Base-by-base conservation (phyloP, 2,888 invertebrate genomes). In the Aporophyla nigra region DNA sequence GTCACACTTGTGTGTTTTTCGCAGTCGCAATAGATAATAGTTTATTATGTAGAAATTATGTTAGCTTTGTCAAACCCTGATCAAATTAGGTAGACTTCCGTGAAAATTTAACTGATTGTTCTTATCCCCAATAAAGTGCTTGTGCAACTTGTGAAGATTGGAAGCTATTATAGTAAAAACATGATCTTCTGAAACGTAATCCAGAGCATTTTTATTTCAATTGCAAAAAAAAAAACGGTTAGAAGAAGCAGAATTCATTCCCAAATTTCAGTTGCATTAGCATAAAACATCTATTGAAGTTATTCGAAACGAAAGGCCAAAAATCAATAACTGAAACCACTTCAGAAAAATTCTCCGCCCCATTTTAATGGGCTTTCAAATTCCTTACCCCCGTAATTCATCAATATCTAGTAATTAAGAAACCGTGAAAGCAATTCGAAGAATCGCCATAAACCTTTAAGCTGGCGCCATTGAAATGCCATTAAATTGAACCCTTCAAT, bases 401-500 rank as follows among this genome's bases (percentile, higher is more conserved):
- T 75, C 40, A 76, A 79, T 67, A 27, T n/a, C n/a, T 40, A 16
- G 59, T 62, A 59, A 82, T 82, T 70, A 82, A 24, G 59, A 49
- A 76, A 68, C 69, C 70, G 27, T 49, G 24, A 61, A 61, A 75
- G 76, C n/a, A 56, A 83, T 80, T 73, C 24, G 2, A 73, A 56
- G n/a, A 27, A 80, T 68, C 19, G 9, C 71, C 72, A 56, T 76
- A 73, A 71, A 21, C 24, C 68, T 72, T 19, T 33, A 59, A 71
- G 67, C 61, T 43, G 24, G 66, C 67, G 59, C 62, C 71, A 58
- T 56, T 69, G 80, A 83, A 83, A 83, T 76, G 56, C 76, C 76
- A 71, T 80, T 62, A 83, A 78, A 79, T 24, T 78, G 59, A 83
- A 71, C 65, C 83, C 71, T 83, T 63, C 71, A 61, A 74, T 69